phyloP scores from a whole-genome alignment of 2,113 vertebrate genomes.

The Morone chrysops region DNA sequence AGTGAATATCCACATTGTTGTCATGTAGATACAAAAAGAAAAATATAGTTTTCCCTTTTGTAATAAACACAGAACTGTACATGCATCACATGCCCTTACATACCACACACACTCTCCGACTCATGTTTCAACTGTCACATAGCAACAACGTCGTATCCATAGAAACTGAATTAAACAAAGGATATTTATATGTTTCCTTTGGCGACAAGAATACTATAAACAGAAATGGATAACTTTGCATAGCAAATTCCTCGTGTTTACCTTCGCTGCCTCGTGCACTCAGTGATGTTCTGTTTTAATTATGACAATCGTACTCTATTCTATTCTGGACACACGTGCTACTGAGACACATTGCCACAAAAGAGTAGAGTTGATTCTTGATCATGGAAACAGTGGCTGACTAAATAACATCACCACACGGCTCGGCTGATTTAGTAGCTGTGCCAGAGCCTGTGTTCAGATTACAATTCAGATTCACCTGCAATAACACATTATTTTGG shows the following conservation, averaged over 20 bases:
- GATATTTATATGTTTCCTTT: constrained; percentile 54
- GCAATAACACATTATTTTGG: background rate
- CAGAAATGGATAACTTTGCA: constrained; percentile 25
- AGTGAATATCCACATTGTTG: background rate
- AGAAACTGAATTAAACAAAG: constrained; percentile 73
- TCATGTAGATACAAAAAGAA: background rate
- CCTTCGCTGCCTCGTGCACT: background rate
- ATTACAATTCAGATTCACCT: background rate
- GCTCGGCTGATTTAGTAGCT: background rate
- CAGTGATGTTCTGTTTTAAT: background rate
- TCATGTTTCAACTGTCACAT: constrained; percentile 68
- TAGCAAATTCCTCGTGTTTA: background rate
- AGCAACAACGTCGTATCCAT: constrained; percentile 80
- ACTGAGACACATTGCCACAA: background rate
- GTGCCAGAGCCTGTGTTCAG: background rate
- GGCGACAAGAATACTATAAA: constrained; percentile 40
- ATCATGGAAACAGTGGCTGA: background rate
- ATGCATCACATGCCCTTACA: constrained; percentile 25
- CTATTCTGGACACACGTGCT: background rate
- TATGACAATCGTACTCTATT: background rate
- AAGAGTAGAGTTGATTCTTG: background rate
- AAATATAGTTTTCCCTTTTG: background rate
- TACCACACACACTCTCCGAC: constrained; percentile 27
- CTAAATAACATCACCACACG: background rate
- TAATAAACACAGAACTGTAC: background rate